Evolutionary conservation across 2,888 invertebrate species (phyloP), one percentile per base, ranked within the genome.

Genomic region (Hesperia comma): DNA sequence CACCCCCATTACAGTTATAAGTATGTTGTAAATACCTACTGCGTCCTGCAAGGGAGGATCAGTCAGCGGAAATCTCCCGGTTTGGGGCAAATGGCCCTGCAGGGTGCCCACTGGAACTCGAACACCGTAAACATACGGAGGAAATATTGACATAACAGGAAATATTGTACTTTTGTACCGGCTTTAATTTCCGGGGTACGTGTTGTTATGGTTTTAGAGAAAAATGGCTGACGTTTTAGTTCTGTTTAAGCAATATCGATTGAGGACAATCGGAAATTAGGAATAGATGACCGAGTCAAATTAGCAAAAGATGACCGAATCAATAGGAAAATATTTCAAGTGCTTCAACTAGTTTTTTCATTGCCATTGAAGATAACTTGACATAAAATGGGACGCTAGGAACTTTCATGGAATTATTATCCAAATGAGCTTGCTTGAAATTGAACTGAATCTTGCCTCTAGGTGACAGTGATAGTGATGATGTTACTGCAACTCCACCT

Each of bases 41-140:
- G 40, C 15, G 43, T 58, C 66, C 26, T 49, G 49, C 66, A 66
- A 61, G 37, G 60, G 58, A 68, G 63, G 49, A 60, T 55, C 21
- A 56, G 53, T 60, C 58, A 54, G 78, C 84, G 87, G 86, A 86
- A 83, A 82, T 82, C 77, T 79, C 75, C 80, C 79, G 85, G 84
- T 83, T 83, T 75, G 72, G 79, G 77, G 82, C 87, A 87, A 88
- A 88, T 86, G 77, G 82, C 87, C 51, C 87, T 68, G 78, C 83
- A 80, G 87, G 87, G 82, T 72, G 68, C 73, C 75, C 71, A 63
- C 69, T 73, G 79, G n/a, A n/a, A n/a, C 78, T 79, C 77, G 78
- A 78, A 77, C 67, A 72, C 70, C 69, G 70, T 69, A 62, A 61
- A 49, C 54, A 67, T 67, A 55, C 51, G 61, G 54, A 46, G 66